A percentile compares a stretch with the other conserved stretches of the same genome.
phyloP scores from a whole-genome alignment of 2,113 vertebrate genomes.

The Grantiella picta region DNA sequence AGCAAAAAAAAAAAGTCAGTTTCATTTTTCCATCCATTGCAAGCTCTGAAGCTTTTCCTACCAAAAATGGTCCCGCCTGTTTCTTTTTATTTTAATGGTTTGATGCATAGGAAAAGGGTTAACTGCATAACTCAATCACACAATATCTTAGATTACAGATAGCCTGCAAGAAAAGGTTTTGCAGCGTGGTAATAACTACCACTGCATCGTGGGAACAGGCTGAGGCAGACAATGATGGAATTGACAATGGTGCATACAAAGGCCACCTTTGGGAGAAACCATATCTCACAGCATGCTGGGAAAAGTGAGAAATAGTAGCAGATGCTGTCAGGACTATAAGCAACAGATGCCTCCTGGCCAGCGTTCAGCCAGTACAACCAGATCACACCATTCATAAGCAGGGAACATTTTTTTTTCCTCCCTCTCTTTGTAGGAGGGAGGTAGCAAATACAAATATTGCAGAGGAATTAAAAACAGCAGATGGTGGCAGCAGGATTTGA shows the following conservation, averaged over 20 bases:
- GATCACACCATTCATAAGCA: slow-evolving; percentile 70
- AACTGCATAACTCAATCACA: slow-evolving; percentile 49
- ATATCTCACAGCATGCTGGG: slow-evolving; percentile 86
- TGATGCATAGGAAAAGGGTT: slow-evolving; percentile 49
- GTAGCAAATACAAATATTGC: slow-evolving; percentile 78
- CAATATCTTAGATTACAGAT: slow-evolving; percentile 68
- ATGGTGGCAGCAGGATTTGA: slow-evolving; percentile 79
- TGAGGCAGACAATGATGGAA: slow-evolving; percentile 82
- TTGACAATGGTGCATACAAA: slow-evolving; percentile 85
- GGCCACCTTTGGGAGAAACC: slow-evolving; percentile 91
- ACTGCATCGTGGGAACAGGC: slow-evolving; percentile 82
- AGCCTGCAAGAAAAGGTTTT: slow-evolving; percentile 60
- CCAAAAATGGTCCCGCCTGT: background rate
- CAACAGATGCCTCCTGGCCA: slow-evolving; percentile 94
- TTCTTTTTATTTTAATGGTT: slow-evolving; percentile 31
- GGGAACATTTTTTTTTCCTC: slow-evolving; percentile 53
- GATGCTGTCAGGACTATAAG: slow-evolving; percentile 87
- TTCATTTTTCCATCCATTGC: background rate
- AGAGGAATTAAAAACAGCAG: slow-evolving; percentile 78
- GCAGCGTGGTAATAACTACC: slow-evolving; percentile 69
- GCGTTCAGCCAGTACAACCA: slow-evolving; percentile 80
- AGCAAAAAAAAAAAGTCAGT: background rate
- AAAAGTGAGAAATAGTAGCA: slow-evolving; percentile 88
- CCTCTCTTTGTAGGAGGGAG: slow-evolving; percentile 69
- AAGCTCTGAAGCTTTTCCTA: background rate